These are phyloP conservation scores for Saguinus midas DNA, from an alignment of 2,113 vertebrate species.

Conservation along the genomic window DNA sequence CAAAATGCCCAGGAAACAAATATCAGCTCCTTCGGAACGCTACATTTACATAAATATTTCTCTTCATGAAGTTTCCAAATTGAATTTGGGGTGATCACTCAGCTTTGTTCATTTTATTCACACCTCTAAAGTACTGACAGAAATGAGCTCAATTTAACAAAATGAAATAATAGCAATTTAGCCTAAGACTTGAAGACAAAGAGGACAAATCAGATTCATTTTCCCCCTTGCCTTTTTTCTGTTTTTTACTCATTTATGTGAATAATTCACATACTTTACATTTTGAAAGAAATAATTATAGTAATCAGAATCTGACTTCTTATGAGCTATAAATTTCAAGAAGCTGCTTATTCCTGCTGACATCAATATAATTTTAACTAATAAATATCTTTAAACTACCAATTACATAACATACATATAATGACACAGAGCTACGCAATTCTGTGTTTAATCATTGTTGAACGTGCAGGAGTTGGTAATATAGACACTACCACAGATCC, in stretches of 20 bases:
- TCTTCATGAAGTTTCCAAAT: slow-evolving; percentile 64
- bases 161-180: slow-evolving; percentile 78
- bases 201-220: slow-evolving; percentile 75
- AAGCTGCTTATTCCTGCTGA: slow-evolving; percentile 56
- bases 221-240: slow-evolving; percentile 66
- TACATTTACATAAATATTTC: slow-evolving; percentile 75
- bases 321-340: slow-evolving; percentile 68
- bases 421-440: slow-evolving; percentile 19
- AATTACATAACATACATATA: slow-evolving; percentile 62
- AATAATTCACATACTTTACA: slow-evolving; percentile 76
- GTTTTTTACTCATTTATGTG: slow-evolving; percentile 60
- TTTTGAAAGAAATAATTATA: slow-evolving; percentile 84
- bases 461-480: slow-evolving; percentile 20
- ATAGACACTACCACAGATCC: background rate
- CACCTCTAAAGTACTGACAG: slow-evolving; percentile 59
- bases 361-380: slow-evolving; percentile 78
- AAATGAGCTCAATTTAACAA: slow-evolving; percentile 74
- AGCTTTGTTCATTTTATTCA: slow-evolving; percentile 74
- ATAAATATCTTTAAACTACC: slow-evolving; percentile 70
- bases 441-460: slow-evolving; percentile 57
- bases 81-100: slow-evolving; percentile 71
- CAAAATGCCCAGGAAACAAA: background rate
- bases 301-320: slow-evolving; percentile 80
- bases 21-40: slow-evolving; percentile 63
- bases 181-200: slow-evolving; percentile 74